These are phyloP conservation scores for Scomber scombrus DNA, from an alignment of 2,113 vertebrate genomes.

Conservation along the genomic window DNA sequence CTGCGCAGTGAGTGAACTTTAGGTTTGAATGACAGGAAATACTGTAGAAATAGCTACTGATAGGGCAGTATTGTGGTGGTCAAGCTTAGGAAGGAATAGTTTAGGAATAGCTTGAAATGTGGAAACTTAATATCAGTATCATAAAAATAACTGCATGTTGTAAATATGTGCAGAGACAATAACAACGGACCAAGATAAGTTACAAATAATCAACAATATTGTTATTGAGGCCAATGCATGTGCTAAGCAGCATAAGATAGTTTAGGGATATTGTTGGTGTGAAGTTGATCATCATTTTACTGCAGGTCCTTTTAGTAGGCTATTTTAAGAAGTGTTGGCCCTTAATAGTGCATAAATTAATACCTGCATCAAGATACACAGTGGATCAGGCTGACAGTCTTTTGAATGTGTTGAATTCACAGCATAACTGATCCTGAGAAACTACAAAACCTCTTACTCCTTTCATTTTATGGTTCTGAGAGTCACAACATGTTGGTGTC, in stretches of 20 bases:
- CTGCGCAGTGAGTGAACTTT: slow-evolving; percentile 65
- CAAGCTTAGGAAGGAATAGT: too few relatives aligned
- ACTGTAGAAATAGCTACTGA: slow-evolving; percentile 58
- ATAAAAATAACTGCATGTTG: background rate
- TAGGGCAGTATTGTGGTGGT: slow-evolving; percentile 1
- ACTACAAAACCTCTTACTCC: slow-evolving; percentile 33
- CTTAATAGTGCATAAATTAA: background rate
- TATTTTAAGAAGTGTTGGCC: slow-evolving; percentile 6
- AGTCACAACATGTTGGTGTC: slow-evolving; percentile 49
- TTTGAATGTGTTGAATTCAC: slow-evolving; percentile 21
- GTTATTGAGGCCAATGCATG: background rate
- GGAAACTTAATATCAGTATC: background rate
- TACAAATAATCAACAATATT: background rate
- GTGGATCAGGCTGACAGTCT: slow-evolving; percentile 13
- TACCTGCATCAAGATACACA: background rate
- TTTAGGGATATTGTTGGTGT: background rate
- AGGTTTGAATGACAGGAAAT: slow-evolving; percentile 70
- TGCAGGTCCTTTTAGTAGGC: background rate
- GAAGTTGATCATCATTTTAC: background rate
- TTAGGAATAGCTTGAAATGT: background rate
- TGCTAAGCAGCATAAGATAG: background rate
- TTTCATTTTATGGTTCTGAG: slow-evolving; percentile 29
- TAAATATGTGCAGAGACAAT: background rate
- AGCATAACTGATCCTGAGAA: slow-evolving; percentile 2
- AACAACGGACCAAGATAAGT: background rate